Evolutionary conservation across 2,888 invertebrate genomes (phyloP), one percentile per base, ranked within the genome.

Genomic region (Caenorhabditis macrosperma): DNA sequence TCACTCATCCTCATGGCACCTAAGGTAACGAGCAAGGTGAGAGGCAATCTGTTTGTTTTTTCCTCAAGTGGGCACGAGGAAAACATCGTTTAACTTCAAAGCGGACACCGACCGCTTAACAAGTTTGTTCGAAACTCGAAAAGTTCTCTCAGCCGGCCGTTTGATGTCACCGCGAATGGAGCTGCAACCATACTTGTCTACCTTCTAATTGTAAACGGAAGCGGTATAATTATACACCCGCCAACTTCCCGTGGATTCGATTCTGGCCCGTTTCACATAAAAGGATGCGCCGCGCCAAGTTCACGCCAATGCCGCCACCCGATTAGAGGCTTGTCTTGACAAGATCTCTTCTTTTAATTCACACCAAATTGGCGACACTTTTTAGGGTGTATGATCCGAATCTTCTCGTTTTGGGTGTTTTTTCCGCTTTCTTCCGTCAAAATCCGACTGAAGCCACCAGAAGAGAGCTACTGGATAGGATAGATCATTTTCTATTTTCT

Each of bases 241-340:
- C 17, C n/a, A 64, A 35, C 64, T 55, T 57, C n/a, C 44, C 44
- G 44, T 44, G 17, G 17, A 63, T 55, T 54, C 44, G 54, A 52
- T 46, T 46, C 28, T 35, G 52, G 41, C 74, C 57, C 74, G 59
- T 50, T 64, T 64, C 59, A 41, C 64, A 57, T 64, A 41, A 74
- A 72, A 64, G 41, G 74, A 74, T 59, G 74, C 74, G 74, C 72
- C 71, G 71, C 71, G 71, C 74, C 74, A 74, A 74, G 74, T 74
- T 74, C 74, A 64, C 74, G 35, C 64, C 64, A 74, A 64, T 41
- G 74, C 64, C 74, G 74, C 74, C 74, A 64, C 64, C 74, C 74
- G 74, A 74, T 74, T 74, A 64, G 50, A 74, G 74, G 55, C 64
- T 74, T 20, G 72, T 72, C 72, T 64, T 74, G 74, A 74, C 74